Evolutionary conservation across 2,797 vertebrate species (phyloP), one percentile per base, ranked within the genome.

Genomic region (Hydrophis major): DNA sequence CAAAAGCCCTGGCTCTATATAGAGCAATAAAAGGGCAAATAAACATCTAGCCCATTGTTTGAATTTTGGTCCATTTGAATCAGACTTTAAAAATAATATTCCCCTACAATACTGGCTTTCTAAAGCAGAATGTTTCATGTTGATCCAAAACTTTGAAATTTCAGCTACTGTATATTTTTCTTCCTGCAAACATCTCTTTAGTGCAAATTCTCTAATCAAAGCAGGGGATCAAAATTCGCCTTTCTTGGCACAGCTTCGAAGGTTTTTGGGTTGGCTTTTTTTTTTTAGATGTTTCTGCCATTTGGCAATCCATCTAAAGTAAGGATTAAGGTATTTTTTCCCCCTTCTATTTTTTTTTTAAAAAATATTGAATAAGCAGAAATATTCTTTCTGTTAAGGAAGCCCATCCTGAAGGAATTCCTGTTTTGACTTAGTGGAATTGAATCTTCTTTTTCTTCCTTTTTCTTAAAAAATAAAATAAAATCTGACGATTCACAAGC

Each of bases 131-230:
- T 89, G 94, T 97, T 95, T 98, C 94, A 97, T 97, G 97, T 97
- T 90, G 95, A 96, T 98, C 98, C 98, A 98, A 97, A 96, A 92
- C 96, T 97, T 97, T 97, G 96, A 97, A 97, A 95, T 93, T 94
- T 91, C 90, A 92, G 93, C 94, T 97, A 95, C 96, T 97, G 97
- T 98, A 95, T 98, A 97, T 98, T 98, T 97, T 98, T 98, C 94
- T 97, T 97, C 96, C 94, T 96, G 94, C 96, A 96, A 95, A 55
- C 94, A 61, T 95, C 94, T 96, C 93, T 95, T 6, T 7, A 94
- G 37, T 78, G 94, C 96, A 95, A 95, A 96, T 96, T 97, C 94
- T 94, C 94, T 97, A 97, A 97, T 97, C 97, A 95, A 93, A 92
- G 94, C 0, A 63, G 93, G 94, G 95, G 93, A 96, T 97, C 97